Conservation (phyloP, 2,888 invertebrate genomes). For the Chloromyia formosa region DNA sequence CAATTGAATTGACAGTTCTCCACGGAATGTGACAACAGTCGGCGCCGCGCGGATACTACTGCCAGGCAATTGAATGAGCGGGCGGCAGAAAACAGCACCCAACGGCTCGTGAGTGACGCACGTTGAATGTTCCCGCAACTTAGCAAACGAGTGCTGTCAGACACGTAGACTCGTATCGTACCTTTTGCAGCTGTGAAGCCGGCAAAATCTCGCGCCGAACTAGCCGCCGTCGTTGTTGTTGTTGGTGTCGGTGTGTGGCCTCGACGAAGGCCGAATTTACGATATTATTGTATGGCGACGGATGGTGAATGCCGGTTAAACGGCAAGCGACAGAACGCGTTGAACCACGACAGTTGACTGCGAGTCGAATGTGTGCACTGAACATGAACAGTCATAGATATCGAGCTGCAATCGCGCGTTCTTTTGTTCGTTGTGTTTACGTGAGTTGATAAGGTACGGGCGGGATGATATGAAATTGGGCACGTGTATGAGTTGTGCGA, state of each 20-base stretch:
- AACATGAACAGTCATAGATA: too few relatives aligned
- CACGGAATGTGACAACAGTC: not conserved
- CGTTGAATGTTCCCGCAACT: not conserved
- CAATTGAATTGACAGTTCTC: not conserved
- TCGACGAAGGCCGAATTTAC: conserved; percentile 11
- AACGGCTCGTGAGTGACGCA: not conserved
- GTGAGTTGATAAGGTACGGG: too few relatives aligned
- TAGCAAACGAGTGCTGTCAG: not conserved
- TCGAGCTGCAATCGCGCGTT: too few relatives aligned
- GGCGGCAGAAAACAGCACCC: too few relatives aligned
- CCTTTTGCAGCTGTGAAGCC: not conserved
- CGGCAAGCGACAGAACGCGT: not conserved
- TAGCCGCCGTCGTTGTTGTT: not conserved
- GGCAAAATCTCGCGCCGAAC: too few relatives aligned
- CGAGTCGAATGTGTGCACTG: too few relatives aligned
- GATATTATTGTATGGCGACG: not conserved
- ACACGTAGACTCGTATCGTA: not conserved
- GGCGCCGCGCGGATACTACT: not conserved
- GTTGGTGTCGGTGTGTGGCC: not conserved
- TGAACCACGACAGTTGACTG: too few relatives aligned
- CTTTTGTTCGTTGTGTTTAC: too few relatives aligned
- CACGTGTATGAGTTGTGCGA: too few relatives aligned
- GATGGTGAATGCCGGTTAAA: not conserved
- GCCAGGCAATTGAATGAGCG: not conserved
- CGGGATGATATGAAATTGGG: too few relatives aligned